Evolutionary conservation across 2,888 invertebrate genomes (phyloP).

Genomic region (Embidobia sp.): DNA sequence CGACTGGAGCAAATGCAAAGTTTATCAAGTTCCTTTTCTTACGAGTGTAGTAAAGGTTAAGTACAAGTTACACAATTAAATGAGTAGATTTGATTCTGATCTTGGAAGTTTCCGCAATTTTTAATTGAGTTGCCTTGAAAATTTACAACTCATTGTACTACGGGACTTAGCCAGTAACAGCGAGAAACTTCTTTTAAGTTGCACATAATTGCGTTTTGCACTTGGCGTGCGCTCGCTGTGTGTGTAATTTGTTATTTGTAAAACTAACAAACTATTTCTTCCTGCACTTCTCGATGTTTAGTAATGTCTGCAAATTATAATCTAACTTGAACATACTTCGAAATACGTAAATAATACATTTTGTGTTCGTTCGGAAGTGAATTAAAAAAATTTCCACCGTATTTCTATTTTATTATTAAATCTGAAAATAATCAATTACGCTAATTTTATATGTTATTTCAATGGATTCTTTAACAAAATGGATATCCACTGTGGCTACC

Average conservation of each 20-base stretch:
- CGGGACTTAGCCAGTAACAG: slow-evolving; percentile 9
- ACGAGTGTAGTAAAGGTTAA: slow-evolving; percentile 12
- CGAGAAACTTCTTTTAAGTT: slow-evolving; percentile 30
- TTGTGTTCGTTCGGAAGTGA: no score
- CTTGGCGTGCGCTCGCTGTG: not conserved
- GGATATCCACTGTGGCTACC: no score
- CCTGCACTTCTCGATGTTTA: no score
- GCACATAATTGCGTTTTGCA: slow-evolving; percentile 16
- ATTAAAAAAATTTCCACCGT: no score
- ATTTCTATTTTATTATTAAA: no score
- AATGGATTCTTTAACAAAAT: no score
- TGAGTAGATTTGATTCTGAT: slow-evolving; percentile 30
- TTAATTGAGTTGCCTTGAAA: slow-evolving; percentile 35
- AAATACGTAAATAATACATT: no score
- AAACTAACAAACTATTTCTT: no score
- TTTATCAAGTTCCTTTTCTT: slow-evolving; percentile 6
- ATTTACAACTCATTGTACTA: slow-evolving; percentile 35
- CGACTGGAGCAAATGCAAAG: not conserved
- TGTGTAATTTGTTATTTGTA: not conserved
- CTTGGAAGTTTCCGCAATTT: slow-evolving; percentile 34
- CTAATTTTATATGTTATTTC: no score
- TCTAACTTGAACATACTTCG: no score
- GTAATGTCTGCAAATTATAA: no score
- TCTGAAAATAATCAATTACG: no score
- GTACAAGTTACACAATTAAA: slow-evolving; percentile 22